A percentile compares a stretch with the other conserved stretches of the same genome.
phyloP scores from a whole-genome alignment of 2,797 vertebrate species.

The Acanthopagrus latus region DNA sequence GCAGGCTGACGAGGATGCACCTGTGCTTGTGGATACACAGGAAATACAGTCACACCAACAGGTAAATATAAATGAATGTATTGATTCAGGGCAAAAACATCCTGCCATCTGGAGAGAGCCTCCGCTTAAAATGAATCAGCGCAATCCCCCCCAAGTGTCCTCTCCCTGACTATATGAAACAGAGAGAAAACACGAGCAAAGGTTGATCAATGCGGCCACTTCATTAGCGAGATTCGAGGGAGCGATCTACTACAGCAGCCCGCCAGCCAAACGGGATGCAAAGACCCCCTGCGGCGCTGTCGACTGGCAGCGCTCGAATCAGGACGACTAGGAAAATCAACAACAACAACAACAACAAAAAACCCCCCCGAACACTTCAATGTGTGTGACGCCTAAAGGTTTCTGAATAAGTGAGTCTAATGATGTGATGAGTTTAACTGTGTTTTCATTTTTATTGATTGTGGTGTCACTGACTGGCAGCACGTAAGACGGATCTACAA shows the following conservation, averaged over 20 bases:
- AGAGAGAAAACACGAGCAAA: slow-evolving; percentile 41
- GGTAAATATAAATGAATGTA: slow-evolving; percentile 29
- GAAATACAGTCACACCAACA: slow-evolving; percentile 30
- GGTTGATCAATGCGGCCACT: slow-evolving; percentile 67
- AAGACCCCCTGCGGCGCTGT: slow-evolving; percentile 54
- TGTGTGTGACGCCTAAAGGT: neutral
- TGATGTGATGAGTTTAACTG: neutral
- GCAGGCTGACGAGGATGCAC: slow-evolving; percentile 16
- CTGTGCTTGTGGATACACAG: neutral
- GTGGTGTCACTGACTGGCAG: neutral
- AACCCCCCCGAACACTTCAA: neutral
- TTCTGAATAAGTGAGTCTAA: neutral
- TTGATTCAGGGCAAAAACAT: slow-evolving; percentile 37
- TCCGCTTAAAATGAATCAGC: slow-evolving; percentile 23
- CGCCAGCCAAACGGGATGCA: slow-evolving; percentile 54
- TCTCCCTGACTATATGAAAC: slow-evolving; percentile 35
- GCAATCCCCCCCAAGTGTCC: slow-evolving; percentile 51
- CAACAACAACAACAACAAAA: too few species aligned
- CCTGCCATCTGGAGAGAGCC: slow-evolving; percentile 32
- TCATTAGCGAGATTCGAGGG: slow-evolving; percentile 59
- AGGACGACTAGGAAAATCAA: slow-evolving; percentile 33
- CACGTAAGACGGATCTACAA: neutral
- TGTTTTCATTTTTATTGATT: neutral
- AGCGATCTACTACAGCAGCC: slow-evolving; percentile 45
- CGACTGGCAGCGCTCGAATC: slow-evolving; percentile 42